Base-by-base conservation (phyloP, 2,888 invertebrate genomes). In the Lymantria dispar region DNA sequence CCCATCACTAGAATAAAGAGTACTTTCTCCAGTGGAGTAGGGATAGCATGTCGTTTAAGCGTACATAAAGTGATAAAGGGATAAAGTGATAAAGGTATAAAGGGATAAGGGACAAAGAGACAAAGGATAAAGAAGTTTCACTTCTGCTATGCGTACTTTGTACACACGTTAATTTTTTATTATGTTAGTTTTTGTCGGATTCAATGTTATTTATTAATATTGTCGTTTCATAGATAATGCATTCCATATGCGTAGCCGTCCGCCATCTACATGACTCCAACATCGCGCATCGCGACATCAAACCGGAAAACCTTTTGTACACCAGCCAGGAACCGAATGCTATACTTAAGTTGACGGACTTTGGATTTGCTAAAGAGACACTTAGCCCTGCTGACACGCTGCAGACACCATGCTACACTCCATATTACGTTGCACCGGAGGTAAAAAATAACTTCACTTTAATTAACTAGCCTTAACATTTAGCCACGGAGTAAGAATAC, bases 391-490 rank as follows among this genome's bases (percentile, higher is more conserved):
- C 96, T 48, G 97, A 98, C 70, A 97, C 98, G 0, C 86, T 99
- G 50, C 98, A 98, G 83, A 99, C 99, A 0, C 99, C 99, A 0
- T 99, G 99, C 79, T 99, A 99, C 76, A 99, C 99, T 9, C 99
- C 99, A 0, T 99, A 99, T 81, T 99, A 99, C 91, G 99, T 99
- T 71, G 98, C 92, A 0, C 92, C 92, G 0, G 92, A 92, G 85
- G 92, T 91, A 60, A 30, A 39, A n/a, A n/a, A n/a, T n/a, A n/a
- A n/a, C n/a, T n/a, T n/a, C n/a, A n/a, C n/a, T n/a, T n/a, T n/a
- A n/a, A n/a, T n/a, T n/a, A n/a, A n/a, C n/a, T n/a, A n/a, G n/a
- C n/a, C n/a, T n/a, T n/a, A n/a, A n/a, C n/a, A n/a, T n/a, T n/a
- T n/a, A n/a, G n/a, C n/a, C n/a, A n/a, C n/a, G n/a, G n/a, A n/a